Evolutionary conservation across 2,888 invertebrate species (phyloP).

Genomic region (Camponotus fellah): DNA sequence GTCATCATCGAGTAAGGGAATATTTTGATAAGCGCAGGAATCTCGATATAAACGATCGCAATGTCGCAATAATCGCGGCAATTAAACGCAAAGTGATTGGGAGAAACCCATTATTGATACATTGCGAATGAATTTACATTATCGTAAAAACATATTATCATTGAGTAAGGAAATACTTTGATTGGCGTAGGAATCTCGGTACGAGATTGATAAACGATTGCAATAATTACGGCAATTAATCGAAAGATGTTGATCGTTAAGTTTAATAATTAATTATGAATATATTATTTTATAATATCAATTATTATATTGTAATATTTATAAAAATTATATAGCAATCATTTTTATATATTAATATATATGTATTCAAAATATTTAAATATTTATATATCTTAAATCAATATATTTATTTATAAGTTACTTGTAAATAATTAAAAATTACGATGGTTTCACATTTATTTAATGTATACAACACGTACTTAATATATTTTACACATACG

Average conservation of each 20-base stretch:
- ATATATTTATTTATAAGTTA: not conserved
- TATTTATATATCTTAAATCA: not conserved
- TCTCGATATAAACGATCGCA: slow-evolving; percentile 35
- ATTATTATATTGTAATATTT: slow-evolving; percentile 4
- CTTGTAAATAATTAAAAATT: not conserved
- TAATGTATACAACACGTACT: not conserved
- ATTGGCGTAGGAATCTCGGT: slow-evolving; percentile 28
- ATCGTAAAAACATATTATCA: slow-evolving; percentile 44
- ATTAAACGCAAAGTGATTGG: not conserved
- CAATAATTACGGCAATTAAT: not conserved
- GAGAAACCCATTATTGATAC: slow-evolving; percentile 76
- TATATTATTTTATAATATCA: not conserved
- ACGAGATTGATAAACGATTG: slow-evolving; percentile 26
- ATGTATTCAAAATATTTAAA: not conserved
- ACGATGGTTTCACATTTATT: not conserved
- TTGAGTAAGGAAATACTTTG: slow-evolving; percentile 4
- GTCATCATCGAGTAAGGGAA: slow-evolving; percentile 27
- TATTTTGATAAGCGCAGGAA: slow-evolving; percentile 14
- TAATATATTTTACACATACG: not conserved
- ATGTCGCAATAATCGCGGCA: not conserved
- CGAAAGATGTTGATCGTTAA: not conserved
- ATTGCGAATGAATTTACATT: slow-evolving; percentile 57
- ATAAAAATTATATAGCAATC: not conserved
- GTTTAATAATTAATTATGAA: not conserved
- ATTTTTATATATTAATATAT: not conserved